phyloP scores from a whole-genome alignment of 2,113 vertebrate species.

The Ctenodactylus gundi region DNA sequence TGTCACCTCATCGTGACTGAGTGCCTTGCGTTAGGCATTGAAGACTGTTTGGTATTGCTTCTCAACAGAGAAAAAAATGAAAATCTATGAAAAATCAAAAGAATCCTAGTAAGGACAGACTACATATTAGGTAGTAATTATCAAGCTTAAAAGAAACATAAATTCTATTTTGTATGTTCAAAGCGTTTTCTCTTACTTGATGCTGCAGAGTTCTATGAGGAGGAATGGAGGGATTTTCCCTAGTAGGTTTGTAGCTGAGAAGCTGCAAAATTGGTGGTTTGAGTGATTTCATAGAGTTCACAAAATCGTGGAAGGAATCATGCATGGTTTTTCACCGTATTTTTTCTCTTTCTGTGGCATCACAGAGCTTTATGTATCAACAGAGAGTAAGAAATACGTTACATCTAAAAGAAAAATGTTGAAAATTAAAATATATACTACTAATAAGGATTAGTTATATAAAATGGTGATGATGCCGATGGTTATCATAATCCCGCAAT shows the following conservation, averaged over 20 bases:
- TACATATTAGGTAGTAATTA: not conserved
- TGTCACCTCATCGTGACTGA: slow-evolving; percentile 33
- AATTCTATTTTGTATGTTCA: not conserved
- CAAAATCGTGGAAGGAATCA: not conserved
- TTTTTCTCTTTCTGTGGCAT: not conserved
- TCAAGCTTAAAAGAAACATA: not conserved
- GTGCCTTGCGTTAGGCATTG: not conserved
- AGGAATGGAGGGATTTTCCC: not conserved
- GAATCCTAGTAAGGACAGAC: not conserved
- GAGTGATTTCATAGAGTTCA: not conserved
- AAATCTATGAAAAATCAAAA: slow-evolving; percentile 39
- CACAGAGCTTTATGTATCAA: not conserved
- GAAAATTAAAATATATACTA: not conserved
- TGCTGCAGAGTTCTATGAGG: not conserved
- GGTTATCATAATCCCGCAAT: not conserved
- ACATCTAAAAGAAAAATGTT: not conserved
- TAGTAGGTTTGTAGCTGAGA: not conserved
- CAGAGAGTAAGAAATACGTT: not conserved
- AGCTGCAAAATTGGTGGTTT: not conserved
- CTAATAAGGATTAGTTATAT: not conserved
- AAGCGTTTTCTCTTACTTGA: not conserved
- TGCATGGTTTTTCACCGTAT: not conserved
- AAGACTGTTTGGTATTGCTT: slow-evolving; percentile 9
- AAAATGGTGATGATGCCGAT: not conserved
- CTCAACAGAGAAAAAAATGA: slow-evolving; percentile 11